phyloP scores from a whole-genome alignment of 2,797 vertebrate species.

The Xiphorhynchus erythropygius region DNA sequence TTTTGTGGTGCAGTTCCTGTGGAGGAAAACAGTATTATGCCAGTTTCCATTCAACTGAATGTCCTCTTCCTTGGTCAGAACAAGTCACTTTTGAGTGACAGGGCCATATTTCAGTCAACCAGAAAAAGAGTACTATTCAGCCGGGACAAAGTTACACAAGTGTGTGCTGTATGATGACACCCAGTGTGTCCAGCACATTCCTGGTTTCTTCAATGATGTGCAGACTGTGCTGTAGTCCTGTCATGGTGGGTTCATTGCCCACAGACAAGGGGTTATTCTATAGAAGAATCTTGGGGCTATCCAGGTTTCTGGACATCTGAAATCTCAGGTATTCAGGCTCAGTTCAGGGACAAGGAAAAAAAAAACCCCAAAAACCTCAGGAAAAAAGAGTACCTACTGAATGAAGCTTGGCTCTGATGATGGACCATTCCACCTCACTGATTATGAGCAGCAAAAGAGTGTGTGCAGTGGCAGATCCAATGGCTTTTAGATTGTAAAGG shows the following conservation, averaged over 20 bases:
- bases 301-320: neutral
- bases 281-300: neutral
- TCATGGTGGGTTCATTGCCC: neutral
- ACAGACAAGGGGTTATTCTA: neutral
- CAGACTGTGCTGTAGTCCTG: neutral
- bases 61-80: neutral
- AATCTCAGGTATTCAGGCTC: neutral
- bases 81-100: neutral
- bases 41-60: neutral
- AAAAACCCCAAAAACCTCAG: too few relatives aligned
- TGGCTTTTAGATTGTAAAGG: neutral
- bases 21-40: neutral
- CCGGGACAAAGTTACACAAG: neutral
- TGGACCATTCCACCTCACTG: fast-evolving
- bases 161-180: neutral
- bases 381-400: neutral
- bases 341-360: neutral
- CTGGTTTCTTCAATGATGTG: neutral
- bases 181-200: neutral
- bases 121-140: neutral
- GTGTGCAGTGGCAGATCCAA: neutral
- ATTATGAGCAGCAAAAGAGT: neutral
- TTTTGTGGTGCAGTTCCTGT: neutral
- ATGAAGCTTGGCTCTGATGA: neutral
- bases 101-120: neutral